phyloP scores from a whole-genome alignment of 2,113 vertebrate species.

The Ovibos moschatus region DNA sequence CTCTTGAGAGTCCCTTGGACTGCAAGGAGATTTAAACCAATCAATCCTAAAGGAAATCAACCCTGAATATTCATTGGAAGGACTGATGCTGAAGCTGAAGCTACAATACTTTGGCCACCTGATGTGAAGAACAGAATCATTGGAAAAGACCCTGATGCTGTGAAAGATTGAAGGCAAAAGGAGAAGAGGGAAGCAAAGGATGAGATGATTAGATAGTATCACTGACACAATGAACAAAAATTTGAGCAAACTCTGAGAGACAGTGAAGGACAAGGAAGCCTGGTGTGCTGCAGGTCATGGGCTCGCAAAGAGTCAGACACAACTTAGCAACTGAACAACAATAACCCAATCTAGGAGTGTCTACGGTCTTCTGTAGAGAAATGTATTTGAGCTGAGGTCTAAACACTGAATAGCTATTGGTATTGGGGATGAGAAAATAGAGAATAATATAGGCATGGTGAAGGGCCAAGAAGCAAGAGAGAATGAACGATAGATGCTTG shows the following conservation, averaged over 20 bases:
- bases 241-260: background rate
- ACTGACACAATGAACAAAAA: background rate
- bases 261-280: background rate
- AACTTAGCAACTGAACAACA: background rate
- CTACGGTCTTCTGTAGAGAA: background rate
- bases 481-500: background rate
- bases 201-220: background rate
- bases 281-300: background rate
- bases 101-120: background rate
- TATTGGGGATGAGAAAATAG: background rate
- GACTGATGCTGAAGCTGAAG: background rate
- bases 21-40: background rate
- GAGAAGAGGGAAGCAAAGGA: background rate
- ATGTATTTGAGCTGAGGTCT: background rate
- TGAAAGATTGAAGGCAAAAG: background rate
- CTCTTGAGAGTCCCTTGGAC: background rate
- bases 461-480: background rate
- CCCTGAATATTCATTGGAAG: background rate
- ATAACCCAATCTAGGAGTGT: background rate
- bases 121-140: background rate
- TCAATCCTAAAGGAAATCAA: background rate
- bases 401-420: background rate
- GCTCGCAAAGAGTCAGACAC: background rate
- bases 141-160: background rate
- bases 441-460: background rate